Evolutionary conservation across 2,113 vertebrate species (phyloP).

Genomic region (Miniopterus natalensis): DNA sequence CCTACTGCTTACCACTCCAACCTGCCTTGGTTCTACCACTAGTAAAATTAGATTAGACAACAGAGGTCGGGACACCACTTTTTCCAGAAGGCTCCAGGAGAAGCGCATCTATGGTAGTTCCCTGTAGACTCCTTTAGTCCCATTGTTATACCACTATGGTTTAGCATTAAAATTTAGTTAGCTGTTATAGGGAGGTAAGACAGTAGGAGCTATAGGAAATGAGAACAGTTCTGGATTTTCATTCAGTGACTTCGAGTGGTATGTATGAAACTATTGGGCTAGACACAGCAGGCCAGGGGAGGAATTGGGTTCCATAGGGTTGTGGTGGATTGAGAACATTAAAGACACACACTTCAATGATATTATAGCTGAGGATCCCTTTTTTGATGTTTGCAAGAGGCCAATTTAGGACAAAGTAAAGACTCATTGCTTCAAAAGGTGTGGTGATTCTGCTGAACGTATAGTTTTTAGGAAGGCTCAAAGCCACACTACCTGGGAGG

Average conservation of each 20-base stretch:
- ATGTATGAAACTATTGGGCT: not conserved
- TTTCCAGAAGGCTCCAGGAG: not conserved
- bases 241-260: not conserved
- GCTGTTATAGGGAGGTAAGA: not conserved
- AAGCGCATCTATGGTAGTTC: conserved; percentile 13
- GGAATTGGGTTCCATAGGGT: not conserved
- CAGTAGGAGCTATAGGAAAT: conserved; percentile 8
- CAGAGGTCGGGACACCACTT: not conserved
- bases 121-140: not conserved
- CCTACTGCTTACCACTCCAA: not conserved
- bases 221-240: not conserved
- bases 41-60: conserved; percentile 31
- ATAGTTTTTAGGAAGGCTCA: not conserved
- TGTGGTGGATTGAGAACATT: not conserved
- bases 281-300: not conserved
- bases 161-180: conserved; percentile 39
- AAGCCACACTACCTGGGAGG: not conserved
- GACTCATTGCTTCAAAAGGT: conserved; percentile 3
- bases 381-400: conserved; percentile 26
- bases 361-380: not conserved
- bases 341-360: not conserved
- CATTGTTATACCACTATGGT: not conserved
- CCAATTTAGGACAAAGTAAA: conserved; percentile 39
- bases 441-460: not conserved
- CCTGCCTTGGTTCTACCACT: not conserved